A percentile compares a stretch with the other conserved stretches of the same genome.
Conservation (phyloP, 1,140 invertebrate species). For the Eubasilissa regina region DNA sequence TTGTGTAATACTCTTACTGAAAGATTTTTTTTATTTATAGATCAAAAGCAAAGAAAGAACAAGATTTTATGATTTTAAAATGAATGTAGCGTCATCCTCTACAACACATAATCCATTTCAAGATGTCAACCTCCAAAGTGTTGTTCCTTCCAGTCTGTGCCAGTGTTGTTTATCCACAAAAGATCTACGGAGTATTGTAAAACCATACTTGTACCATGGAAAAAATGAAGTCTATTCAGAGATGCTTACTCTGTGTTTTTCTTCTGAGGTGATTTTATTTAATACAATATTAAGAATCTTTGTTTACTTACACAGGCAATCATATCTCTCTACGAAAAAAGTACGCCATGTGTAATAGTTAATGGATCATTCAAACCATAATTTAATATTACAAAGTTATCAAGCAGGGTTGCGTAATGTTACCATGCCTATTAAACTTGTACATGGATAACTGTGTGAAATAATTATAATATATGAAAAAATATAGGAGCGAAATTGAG, state of each 20-base stretch:
- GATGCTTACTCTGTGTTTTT: slow-evolving; percentile 52
- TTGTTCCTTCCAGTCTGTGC: slow-evolving; percentile 39
- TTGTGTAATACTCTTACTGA: too few relatives aligned
- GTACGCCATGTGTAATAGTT: too few relatives aligned
- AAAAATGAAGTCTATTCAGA: slow-evolving; percentile 50
- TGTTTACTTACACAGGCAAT: too few relatives aligned
- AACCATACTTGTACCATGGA: slow-evolving; percentile 52
- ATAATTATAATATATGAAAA: too few relatives aligned
- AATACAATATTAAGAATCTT: too few relatives aligned
- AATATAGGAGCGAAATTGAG: too few relatives aligned
- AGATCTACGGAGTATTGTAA: slow-evolving; percentile 47
- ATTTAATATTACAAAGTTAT: too few relatives aligned
- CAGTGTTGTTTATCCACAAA: slow-evolving; percentile 54
- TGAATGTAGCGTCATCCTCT: not conserved
- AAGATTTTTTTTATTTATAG: not conserved
- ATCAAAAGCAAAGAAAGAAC: not conserved
- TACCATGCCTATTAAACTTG: too few relatives aligned
- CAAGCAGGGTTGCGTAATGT: too few relatives aligned
- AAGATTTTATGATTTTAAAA: not conserved
- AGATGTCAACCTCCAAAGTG: not conserved
- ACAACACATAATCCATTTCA: not conserved
- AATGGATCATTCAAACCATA: too few relatives aligned
- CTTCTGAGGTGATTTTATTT: slow-evolving; percentile 39
- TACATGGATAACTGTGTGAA: too few relatives aligned
- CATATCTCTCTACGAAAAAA: too few relatives aligned